Base-by-base conservation (phyloP, 2,888 invertebrate species). In the Dyspetes luteomarginatus region DNA sequence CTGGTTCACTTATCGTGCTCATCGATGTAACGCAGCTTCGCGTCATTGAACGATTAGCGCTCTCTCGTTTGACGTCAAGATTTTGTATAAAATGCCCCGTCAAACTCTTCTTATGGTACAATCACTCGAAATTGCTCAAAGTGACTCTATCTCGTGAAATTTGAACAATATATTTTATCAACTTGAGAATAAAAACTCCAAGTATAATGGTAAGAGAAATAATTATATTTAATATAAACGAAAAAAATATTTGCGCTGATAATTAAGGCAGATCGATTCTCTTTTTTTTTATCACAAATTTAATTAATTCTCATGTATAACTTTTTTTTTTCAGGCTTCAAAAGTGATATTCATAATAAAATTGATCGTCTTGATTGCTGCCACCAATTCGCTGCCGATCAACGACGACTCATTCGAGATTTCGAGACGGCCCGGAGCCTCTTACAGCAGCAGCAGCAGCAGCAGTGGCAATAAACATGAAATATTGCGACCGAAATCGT, bases 31-130 rank as follows among this genome's bases (percentile, higher is more conserved):
- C 65, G 74, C 88, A 30, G 3, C 3, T 30, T 30, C 36, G 83
- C 91, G 90, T 91, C 90, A 90, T 85, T 87, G 84, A 86, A 87
- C 86, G 81, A 89, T 91, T 91, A 91, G 91, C 91, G 86, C 87
- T 86, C 83, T 85, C 88, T 84, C 85, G 84, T 90, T 90, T 90
- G 90, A 90, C 91, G 91, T 91, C 91, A 91, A 83, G 84, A 73
- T 82, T 82, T 83, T 79, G 84, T 90, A 91, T 91, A 91, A n/a
- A 90, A 91, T 88, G 86, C 87, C 30, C 82, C 83, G 77, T 60
- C 69, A 81, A 80, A 68, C 73, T 36, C 36, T 62, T 15, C 19
- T 26, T 36, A 67, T 24, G 15, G 55, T 62, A 71, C 80, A 78
- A 83, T 74, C 78, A 50, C 73, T 78, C 48, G n/a, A 60, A 75